A percentile compares a stretch with the other conserved stretches of the same genome.
phyloP scores from a whole-genome alignment of 2,113 vertebrate species.

The Pygoscelis adeliae region DNA sequence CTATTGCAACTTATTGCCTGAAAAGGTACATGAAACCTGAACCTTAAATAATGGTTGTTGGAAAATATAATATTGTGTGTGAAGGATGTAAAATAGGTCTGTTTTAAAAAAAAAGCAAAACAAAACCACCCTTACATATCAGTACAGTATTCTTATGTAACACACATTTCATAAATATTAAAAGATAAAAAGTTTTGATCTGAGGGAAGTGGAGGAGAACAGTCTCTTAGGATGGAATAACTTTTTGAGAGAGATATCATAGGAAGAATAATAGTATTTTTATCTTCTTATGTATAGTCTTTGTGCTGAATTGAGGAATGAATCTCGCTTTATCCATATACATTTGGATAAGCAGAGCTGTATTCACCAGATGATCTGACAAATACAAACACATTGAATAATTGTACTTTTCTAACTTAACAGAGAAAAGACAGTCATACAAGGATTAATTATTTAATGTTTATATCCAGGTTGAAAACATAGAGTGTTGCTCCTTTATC shows the following conservation, averaged over 20 bases:
- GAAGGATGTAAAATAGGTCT: not conserved
- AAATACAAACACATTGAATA: not conserved
- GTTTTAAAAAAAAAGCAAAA: not conserved
- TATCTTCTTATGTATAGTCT: not conserved
- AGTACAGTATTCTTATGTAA: not conserved
- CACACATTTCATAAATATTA: not conserved
- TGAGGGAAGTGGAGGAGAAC: not conserved
- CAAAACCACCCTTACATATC: rapidly evolving
- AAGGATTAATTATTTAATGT: slow-evolving; percentile 33
- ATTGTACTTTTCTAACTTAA: not conserved
- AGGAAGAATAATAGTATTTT: not conserved
- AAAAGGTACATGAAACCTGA: not conserved
- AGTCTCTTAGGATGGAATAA: not conserved
- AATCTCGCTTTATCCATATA: not conserved
- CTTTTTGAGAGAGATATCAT: not conserved
- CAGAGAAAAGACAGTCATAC: not conserved
- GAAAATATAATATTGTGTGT: not conserved
- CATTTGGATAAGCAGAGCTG: not conserved
- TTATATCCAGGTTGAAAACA: not conserved
- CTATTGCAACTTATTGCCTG: not conserved
- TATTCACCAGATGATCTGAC: not conserved
- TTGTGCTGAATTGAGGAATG: not conserved
- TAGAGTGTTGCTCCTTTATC: not conserved
- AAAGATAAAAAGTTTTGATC: not conserved
- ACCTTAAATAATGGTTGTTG: not conserved